Percentiles rank a stretch among this genome's conserved stretches.
Conservation (phyloP, 2,797 vertebrate genomes). For the Taeniopygia guttata region DNA sequence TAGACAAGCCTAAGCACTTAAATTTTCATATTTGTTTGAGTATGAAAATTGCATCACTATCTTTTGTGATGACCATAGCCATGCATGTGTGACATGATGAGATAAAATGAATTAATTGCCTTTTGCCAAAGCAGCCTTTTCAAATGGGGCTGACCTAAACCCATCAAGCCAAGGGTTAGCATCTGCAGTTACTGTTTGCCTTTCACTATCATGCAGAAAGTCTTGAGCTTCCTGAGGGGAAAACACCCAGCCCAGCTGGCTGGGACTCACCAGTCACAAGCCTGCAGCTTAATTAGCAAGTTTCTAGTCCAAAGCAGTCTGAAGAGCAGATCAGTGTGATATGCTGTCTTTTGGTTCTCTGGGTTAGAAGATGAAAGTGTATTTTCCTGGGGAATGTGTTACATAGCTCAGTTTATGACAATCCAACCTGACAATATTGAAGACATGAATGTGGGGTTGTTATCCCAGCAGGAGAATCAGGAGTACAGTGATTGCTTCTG, state of each 20-base stretch:
- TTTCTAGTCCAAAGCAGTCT: background rate
- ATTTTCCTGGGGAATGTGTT: background rate
- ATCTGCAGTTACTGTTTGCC: background rate
- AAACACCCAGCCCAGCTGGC: background rate
- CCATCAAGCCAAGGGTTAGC: background rate
- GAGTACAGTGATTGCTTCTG: background rate
- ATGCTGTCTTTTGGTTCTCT: background rate
- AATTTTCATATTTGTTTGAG: background rate
- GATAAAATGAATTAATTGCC: background rate
- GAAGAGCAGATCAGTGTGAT: background rate
- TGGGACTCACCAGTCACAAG: background rate
- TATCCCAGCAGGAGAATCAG: background rate
- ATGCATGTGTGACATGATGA: fast-evolving
- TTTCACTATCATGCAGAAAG: background rate
- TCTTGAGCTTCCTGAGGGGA: background rate
- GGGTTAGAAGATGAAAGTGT: background rate
- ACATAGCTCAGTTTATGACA: background rate
- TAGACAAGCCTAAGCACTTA: background rate
- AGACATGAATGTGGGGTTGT: background rate
- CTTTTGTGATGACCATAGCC: background rate
- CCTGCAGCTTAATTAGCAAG: background rate
- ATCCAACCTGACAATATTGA: background rate
- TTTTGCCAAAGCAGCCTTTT: background rate
- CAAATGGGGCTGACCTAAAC: background rate
- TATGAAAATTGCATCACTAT: background rate